Conservation (phyloP, 2,113 vertebrate species). For the Corynorhinus townsendii region DNA sequence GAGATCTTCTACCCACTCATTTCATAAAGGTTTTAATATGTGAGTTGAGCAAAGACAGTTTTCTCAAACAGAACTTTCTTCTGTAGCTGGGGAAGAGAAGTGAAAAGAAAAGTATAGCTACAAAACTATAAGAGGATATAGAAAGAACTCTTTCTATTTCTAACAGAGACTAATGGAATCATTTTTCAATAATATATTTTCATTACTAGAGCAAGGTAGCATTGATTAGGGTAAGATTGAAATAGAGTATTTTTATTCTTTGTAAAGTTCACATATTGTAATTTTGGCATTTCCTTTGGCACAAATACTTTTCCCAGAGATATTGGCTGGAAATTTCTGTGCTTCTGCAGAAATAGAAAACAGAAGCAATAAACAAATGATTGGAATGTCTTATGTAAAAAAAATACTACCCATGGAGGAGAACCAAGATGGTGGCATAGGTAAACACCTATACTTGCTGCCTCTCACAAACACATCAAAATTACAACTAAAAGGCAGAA, state of each 20-base stretch:
- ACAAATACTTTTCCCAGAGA: not conserved
- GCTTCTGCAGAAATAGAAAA: not conserved
- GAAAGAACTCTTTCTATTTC: not conserved
- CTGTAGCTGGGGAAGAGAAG: not conserved
- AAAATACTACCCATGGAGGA: not conserved
- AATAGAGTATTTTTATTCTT: not conserved
- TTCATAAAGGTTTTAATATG: not conserved
- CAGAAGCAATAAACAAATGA: not conserved
- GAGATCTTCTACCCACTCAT: not conserved
- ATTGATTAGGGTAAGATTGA: not conserved
- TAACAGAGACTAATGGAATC: not conserved
- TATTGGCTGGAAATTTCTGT: not conserved
- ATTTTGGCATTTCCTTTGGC: conserved; percentile 25
- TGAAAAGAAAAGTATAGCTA: not conserved
- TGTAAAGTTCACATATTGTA: not conserved
- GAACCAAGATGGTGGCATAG: too few species aligned
- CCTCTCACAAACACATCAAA: too few species aligned
- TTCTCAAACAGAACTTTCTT: not conserved
- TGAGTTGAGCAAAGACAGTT: not conserved
- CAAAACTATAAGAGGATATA: not conserved
- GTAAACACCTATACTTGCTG: too few species aligned
- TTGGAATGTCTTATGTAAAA: not conserved
- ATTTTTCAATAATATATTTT: not conserved
- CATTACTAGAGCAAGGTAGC: not conserved
- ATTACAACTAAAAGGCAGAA: too few species aligned